These are phyloP conservation scores for Amblyjoppa fuscipennis DNA, from an alignment of 2,888 invertebrate species.

Conservation along the genomic window DNA sequence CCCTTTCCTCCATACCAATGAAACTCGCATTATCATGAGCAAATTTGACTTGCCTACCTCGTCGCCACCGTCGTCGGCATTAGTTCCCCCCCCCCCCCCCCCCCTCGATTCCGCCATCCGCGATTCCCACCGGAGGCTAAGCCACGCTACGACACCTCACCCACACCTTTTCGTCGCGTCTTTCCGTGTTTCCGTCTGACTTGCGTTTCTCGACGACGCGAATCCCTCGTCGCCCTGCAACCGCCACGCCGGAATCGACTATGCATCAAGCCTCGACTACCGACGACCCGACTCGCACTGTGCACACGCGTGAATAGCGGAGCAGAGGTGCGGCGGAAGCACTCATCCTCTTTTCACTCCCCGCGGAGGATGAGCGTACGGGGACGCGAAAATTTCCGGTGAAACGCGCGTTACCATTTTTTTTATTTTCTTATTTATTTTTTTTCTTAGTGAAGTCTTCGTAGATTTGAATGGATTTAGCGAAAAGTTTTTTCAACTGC, in stretches of 20 bases:
- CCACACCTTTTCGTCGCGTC: constrained; percentile 41
- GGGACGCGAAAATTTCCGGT: background rate
- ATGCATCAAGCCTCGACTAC: constrained; percentile 78
- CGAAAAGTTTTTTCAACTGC: background rate
- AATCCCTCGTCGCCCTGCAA: constrained; percentile 56
- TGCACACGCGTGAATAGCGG: constrained; percentile 65
- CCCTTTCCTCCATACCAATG: constrained; percentile 55
- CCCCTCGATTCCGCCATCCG: constrained; percentile 50
- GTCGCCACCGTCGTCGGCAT: constrained; percentile 48
- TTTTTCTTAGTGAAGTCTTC: constrained; percentile 22
- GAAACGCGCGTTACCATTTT: constrained; percentile 37
- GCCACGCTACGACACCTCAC: constrained; percentile 22
- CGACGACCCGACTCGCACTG: constrained; percentile 51
- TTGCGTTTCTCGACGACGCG: constrained; percentile 27
- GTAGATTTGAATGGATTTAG: constrained; percentile 38
- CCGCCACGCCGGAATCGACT: constrained; percentile 76
- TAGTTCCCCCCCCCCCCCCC: constrained; percentile 37
- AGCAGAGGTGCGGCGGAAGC: constrained; percentile 64
- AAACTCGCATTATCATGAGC: constrained; percentile 81
- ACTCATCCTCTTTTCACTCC: constrained; percentile 56
- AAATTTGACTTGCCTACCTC: constrained; percentile 80
- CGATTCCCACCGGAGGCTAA: constrained; percentile 60
- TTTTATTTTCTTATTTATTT: background rate
- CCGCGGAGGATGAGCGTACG: constrained; percentile 15
- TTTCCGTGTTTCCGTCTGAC: constrained; percentile 24